phyloP scores from a whole-genome alignment of 2,888 invertebrate genomes.

The Cheilosia scutellata region DNA sequence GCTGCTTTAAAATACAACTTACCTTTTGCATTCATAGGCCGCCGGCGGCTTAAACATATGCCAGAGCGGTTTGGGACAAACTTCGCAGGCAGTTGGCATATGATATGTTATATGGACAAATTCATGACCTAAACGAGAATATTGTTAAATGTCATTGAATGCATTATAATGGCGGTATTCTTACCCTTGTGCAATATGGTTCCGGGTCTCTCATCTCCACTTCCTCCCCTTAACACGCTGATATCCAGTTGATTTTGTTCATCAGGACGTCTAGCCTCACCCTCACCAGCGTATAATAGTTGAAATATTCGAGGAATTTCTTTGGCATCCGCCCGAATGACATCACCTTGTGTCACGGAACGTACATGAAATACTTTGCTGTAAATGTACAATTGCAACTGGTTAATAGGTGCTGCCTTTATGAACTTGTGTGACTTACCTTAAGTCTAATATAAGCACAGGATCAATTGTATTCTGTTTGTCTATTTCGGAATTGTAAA shows the following conservation, averaged over 20 bases:
- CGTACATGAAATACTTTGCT: conserved; percentile 99
- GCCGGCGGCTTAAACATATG: conserved; percentile 99
- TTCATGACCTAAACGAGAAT: conserved; percentile 90
- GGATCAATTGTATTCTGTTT: conserved; percentile 96
- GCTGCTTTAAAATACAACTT: conserved; percentile 26
- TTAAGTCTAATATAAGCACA: conserved; percentile 96
- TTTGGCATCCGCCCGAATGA: conserved; percentile 99
- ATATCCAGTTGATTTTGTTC: conserved; percentile 87
- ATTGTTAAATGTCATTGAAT: conserved; percentile 3
- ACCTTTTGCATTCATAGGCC: conserved; percentile 97
- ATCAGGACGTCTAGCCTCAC: conserved; percentile 93
- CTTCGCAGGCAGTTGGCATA: conserved; percentile 99
- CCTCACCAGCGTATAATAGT: conserved; percentile 98
- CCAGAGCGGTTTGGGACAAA: conserved; percentile 98
- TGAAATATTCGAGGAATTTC: conserved; percentile 99
- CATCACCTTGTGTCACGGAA: conserved; percentile 99
- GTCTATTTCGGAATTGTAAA: conserved; percentile 97
- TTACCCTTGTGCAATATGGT: conserved; percentile 84
- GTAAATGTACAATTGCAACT: conserved; percentile 77
- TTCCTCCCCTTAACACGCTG: conserved; percentile 85
- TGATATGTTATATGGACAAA: conserved; percentile 98
- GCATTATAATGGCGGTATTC: not conserved
- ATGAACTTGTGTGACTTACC: conserved; percentile 85
- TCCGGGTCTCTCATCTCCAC: conserved; percentile 83
- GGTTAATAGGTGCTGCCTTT: not conserved